Base-by-base conservation (phyloP, 2,888 invertebrate species). In the Endotricha flammealis region DNA sequence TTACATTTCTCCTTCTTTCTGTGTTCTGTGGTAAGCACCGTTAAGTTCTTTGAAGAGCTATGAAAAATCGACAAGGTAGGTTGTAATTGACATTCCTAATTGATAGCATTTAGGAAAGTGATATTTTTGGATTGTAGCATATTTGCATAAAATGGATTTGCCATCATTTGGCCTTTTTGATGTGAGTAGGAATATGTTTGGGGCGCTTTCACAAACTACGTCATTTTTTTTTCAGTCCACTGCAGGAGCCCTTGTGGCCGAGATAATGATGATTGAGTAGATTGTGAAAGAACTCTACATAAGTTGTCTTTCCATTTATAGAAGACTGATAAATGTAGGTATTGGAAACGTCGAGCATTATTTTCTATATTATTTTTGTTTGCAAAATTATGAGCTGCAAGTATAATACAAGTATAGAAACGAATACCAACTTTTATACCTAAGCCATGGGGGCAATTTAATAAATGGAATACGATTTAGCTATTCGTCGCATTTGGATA, bases 241-340 rank as follows among this genome's bases (percentile, higher is more conserved):
- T n/a, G n/a, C n/a, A n/a, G n/a, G n/a, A n/a, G n/a, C n/a, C n/a
- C n/a, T n/a, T n/a, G n/a, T n/a, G n/a, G n/a, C n/a, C n/a, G n/a
- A n/a, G n/a, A n/a, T n/a, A n/a, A n/a, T n/a, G n/a, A n/a, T n/a
- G n/a, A 4, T 31, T 22, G 11, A 7, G 2, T 32, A 9, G 20
- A 14, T 32, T 32, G 32, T 32, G 24, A 9, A 31, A 24, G 22
- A 10, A 20, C 9, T 11, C 11, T 29, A 12, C 32, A 12, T 32
- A 46, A 48, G 41, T 51, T 54, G 59, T 65, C 60, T 64, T 63
- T 61, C 50, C 51, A 53, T 22, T 27, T 48, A 39, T 48, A 41
- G 41, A 65, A 70, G 70, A 70, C 70, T 70, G 71, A 70, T 57
- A 39, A n/a, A 35, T 40, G 36, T 57, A 62, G 48, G 37, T 50